Conservation (phyloP, 1,140 invertebrate species). For the Pseudomyrmex pallidus region DNA sequence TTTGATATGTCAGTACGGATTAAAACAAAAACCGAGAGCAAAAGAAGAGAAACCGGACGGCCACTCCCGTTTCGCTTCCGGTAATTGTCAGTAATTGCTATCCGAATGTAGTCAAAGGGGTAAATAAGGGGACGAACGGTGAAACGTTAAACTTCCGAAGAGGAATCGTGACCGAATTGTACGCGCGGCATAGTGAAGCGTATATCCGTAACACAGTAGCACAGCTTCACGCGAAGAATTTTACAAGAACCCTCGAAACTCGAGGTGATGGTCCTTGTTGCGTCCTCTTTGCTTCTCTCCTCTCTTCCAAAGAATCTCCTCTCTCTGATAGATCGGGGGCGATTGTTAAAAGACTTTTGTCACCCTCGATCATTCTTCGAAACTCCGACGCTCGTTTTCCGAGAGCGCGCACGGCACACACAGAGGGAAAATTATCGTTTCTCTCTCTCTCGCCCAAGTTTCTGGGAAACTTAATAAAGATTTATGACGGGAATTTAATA, state of each 20-base stretch:
- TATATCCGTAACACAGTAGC: constrained; percentile 43
- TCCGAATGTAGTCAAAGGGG: constrained; percentile 44
- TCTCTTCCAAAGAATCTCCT: neutral
- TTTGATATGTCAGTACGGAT: neutral
- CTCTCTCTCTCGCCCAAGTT: constrained; percentile 30
- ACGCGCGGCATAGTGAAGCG: constrained; percentile 37
- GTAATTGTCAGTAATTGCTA: constrained; percentile 47
- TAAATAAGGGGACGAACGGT: neutral
- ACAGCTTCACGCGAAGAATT: constrained; percentile 40
- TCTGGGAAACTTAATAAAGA: constrained; percentile 60
- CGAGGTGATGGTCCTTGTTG: constrained; percentile 40
- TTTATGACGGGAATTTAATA: constrained; percentile 57
- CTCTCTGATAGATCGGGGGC: constrained; percentile 11
- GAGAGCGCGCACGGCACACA: constrained; percentile 3
- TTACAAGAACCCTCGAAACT: constrained; percentile 54
- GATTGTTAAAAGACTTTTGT: constrained; percentile 51
- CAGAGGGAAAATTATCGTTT: constrained; percentile 47
- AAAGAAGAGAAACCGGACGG: constrained; percentile 8
- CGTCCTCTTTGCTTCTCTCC: neutral
- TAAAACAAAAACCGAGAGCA: neutral
- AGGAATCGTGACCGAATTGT: constrained; percentile 34
- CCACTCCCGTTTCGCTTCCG: constrained; percentile 26
- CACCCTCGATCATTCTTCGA: neutral
- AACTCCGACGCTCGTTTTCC: neutral
- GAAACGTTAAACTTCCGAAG: constrained; percentile 1